Evolutionary conservation across 2,797 vertebrate species (phyloP).

Genomic region (Pogoniulus pusillus): DNA sequence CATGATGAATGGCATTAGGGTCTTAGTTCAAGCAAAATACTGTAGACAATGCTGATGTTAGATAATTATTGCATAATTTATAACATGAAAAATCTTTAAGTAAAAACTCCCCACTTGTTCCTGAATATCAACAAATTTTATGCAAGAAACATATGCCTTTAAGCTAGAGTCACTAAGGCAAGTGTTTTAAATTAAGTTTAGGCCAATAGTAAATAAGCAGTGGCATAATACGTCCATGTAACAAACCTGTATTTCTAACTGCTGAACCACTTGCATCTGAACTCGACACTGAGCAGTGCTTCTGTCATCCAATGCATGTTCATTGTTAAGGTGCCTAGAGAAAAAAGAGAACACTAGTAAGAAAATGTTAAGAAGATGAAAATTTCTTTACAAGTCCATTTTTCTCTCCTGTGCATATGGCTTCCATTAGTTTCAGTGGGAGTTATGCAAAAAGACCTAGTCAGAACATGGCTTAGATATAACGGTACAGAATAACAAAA

Average conservation of each 20-base stretch:
- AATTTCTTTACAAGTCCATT: neutral
- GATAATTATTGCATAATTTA: slow-evolving; percentile 51
- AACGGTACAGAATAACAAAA: neutral
- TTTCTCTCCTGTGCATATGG: neutral
- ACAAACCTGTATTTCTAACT: slow-evolving; percentile 97
- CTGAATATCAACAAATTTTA: slow-evolving; percentile 4
- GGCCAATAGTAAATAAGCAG: neutral
- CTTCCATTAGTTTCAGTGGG: neutral
- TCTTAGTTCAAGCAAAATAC: slow-evolving; percentile 47
- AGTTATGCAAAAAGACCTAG: neutral
- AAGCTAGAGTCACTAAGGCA: slow-evolving; percentile 15
- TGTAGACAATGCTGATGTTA: slow-evolving; percentile 31
- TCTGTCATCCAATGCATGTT: slow-evolving; percentile 96
- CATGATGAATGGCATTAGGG: neutral
- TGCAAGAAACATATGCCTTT: neutral
- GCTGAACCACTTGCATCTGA: slow-evolving; percentile 99
- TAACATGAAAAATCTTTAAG: slow-evolving; percentile 26
- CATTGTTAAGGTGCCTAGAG: slow-evolving; percentile 96
- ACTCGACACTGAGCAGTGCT: slow-evolving; percentile 98
- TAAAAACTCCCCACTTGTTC: neutral
- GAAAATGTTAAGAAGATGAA: neutral
- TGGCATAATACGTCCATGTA: neutral
- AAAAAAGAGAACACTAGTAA: slow-evolving; percentile 50
- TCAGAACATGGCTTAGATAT: neutral
- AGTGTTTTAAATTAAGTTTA: neutral